Percentiles rank a stretch among this genome's conserved stretches.
phyloP scores from a whole-genome alignment of 2,113 vertebrate species.

The Miniopterus natalensis region DNA sequence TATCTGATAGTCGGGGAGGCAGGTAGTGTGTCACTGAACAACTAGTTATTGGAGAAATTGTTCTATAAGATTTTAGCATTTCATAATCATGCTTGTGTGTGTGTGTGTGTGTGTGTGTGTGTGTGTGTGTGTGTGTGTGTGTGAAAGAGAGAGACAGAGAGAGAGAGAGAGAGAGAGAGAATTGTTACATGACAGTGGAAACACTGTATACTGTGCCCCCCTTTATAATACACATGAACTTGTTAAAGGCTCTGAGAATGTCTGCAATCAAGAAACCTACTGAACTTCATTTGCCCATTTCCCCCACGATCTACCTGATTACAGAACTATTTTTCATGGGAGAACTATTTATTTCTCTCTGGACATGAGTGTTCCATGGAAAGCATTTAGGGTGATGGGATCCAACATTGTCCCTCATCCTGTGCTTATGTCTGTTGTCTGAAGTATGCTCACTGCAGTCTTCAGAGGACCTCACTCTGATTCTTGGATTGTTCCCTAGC shows the following conservation, averaged over 20 bases:
- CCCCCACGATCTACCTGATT: background rate
- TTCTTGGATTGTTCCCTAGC: background rate
- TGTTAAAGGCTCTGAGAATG: conserved; percentile 1
- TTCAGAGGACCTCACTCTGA: background rate
- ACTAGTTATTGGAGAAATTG: background rate
- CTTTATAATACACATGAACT: background rate
- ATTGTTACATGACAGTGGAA: background rate
- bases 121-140: background rate
- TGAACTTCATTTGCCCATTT: background rate
- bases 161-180: background rate
- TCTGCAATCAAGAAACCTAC: background rate
- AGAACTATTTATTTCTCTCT: background rate
- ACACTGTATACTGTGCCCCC: background rate
- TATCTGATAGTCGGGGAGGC: background rate
- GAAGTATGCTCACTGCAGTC: background rate
- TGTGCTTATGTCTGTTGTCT: background rate
- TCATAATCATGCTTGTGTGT: background rate
- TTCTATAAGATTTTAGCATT: background rate
- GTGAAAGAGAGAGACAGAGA: background rate
- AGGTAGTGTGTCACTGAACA: background rate
- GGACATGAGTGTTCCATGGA: background rate
- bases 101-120: background rate
- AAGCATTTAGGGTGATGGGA: background rate
- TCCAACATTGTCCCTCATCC: background rate
- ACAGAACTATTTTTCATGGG: background rate